phyloP scores from a whole-genome alignment of 1,140 invertebrate species.

The Drosophila cardini region DNA sequence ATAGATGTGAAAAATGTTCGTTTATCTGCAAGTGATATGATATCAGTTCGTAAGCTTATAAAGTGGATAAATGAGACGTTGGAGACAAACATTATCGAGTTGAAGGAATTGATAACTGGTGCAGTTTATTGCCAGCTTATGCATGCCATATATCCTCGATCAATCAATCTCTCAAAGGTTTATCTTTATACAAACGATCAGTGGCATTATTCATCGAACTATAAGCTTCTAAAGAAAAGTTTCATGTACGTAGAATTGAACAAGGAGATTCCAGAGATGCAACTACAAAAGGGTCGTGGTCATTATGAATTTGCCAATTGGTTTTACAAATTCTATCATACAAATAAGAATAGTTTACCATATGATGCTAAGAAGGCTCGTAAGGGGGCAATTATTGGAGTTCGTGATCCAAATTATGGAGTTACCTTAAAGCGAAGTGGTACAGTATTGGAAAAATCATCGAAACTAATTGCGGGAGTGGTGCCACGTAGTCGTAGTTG shows the following conservation, averaged over 20 bases:
- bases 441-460: not conserved
- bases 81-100: not conserved
- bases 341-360: not conserved
- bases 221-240: not conserved
- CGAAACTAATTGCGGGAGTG: too few relatives aligned
- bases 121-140: conserved; percentile 20
- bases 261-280: not conserved
- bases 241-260: not conserved
- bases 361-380: conserved; percentile 4
- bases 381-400: not conserved
- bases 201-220: not conserved
- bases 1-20: conserved; percentile 3
- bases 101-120: not conserved
- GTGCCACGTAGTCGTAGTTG: too few relatives aligned
- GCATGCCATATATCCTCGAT: not conserved
- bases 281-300: not conserved
- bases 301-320: conserved; percentile 12
- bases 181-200: not conserved
- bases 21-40: not conserved
- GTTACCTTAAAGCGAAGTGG: not conserved
- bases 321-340: conserved; percentile 8
- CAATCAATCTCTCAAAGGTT: not conserved
- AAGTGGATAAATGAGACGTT: not conserved
- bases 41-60: not conserved
- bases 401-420: not conserved